Evolutionary conservation across 2,888 invertebrate species (phyloP).

Genomic region (Rhimphoctona megacephalus): DNA sequence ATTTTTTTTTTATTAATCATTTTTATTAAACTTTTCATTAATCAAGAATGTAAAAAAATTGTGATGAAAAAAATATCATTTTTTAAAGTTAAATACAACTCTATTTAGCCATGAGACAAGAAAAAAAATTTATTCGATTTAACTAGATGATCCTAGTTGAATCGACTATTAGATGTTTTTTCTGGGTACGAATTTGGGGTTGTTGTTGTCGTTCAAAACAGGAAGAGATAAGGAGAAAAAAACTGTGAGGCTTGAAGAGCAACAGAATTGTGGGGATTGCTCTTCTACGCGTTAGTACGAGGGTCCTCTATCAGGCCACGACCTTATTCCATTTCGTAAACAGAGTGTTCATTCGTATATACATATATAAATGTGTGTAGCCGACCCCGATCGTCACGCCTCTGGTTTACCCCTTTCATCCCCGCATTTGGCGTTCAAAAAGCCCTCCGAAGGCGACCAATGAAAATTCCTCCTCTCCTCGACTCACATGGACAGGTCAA

Average conservation of each 20-base stretch:
- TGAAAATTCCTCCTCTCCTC: constrained; percentile 49
- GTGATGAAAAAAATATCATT: too few species aligned
- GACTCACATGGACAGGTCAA: constrained; percentile 65
- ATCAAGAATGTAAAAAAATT: too few species aligned
- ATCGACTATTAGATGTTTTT: too few species aligned
- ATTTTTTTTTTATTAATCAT: too few species aligned
- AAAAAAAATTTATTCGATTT: too few species aligned
- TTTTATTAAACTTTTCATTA: too few species aligned
- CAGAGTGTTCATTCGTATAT: neutral
- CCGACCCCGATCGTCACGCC: constrained; percentile 81
- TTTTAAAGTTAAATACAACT: too few species aligned
- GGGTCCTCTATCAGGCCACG: constrained; percentile 72
- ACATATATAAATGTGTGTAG: constrained; percentile 61
- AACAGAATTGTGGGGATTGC: constrained; percentile 62
- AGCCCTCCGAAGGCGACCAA: constrained; percentile 25
- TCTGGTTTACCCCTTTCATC: constrained; percentile 71
- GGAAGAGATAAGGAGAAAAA: neutral
- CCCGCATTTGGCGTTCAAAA: constrained; percentile 47
- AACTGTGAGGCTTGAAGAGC: neutral
- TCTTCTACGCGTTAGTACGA: constrained; percentile 23
- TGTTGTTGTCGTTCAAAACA: neutral
- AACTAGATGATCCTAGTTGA: too few species aligned
- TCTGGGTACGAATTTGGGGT: neutral
- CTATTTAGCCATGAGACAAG: too few species aligned
- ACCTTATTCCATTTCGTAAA: constrained; percentile 78